Conservation (phyloP, 1,140 invertebrate genomes). For the Bradysia coprophila region DNA sequence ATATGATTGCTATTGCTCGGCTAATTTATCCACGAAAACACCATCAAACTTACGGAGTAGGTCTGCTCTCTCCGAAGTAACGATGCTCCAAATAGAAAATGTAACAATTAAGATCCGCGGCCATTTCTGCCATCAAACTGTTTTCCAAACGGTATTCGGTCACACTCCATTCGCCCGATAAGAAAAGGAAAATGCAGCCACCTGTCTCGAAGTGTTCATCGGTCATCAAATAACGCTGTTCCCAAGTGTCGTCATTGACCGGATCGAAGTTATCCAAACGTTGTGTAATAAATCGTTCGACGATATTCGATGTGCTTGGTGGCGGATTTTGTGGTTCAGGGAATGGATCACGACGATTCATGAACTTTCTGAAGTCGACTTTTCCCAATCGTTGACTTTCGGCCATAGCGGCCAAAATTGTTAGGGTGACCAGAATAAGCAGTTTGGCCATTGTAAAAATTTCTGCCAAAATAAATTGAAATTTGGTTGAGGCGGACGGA, state of each 20-base stretch:
- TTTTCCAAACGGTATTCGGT: constrained; percentile 23
- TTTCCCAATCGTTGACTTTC: no score
- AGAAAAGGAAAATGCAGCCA: constrained; percentile 31
- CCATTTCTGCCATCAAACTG: constrained; percentile 38
- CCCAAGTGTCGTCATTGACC: no score
- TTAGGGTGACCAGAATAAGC: no score
- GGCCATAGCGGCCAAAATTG: no score
- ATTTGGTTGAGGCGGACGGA: not conserved
- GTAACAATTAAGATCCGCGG: constrained; percentile 39
- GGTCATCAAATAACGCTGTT: constrained; percentile 31
- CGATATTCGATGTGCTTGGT: no score
- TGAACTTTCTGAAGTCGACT: no score
- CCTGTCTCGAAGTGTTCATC: constrained; percentile 31
- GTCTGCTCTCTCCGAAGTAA: constrained; percentile 61
- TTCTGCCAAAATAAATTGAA: no score
- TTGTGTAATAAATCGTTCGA: no score
- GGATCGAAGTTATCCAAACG: no score
- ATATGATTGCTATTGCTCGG: not conserved
- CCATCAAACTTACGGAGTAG: constrained; percentile 33
- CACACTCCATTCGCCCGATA: constrained; percentile 49
- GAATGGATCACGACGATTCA: no score
- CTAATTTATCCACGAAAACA: not conserved
- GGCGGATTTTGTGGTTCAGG: no score
- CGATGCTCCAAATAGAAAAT: constrained; percentile 59
- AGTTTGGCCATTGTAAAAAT: no score